Base-by-base conservation (phyloP, 2,888 invertebrate species). In the Leptopilina myrica region DNA sequence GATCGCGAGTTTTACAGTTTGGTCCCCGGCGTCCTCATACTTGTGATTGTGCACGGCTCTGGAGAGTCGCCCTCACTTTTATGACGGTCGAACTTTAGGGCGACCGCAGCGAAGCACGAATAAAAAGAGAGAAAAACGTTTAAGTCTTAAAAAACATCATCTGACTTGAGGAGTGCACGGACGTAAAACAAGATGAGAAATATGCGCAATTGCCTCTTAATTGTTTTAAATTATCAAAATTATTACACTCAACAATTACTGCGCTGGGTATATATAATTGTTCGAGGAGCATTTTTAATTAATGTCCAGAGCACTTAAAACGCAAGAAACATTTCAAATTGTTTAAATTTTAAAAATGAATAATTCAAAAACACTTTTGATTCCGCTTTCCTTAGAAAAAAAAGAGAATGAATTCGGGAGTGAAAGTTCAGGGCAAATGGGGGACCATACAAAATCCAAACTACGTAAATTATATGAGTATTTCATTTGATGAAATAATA, bases 401-500 rank as follows among this genome's bases (percentile, higher is more conserved):
- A 20, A 20, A 20, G n/a, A 20, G 20, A 20, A 20, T 33, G 33
- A 49, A 49, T 11, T 2, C 12, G 2, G 4, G 49, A 49, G 15
- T 62, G 62, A 62, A 62, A 20, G 62, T 15, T 15, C 15, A 6
- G 43, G 3, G 3, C 7, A 49, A 49, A 49, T 33, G 9, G 14
- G 86, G 85, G 91, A 89, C 90, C 9, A 46, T 46, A 46, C 46
- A 49, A 49, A 11, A 49, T 12, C 11, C 9, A 49, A 49, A 11
- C 49, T 49, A 49, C 49, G 49, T 49, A 49, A 49, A 49, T 8
- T 49, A 49, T 89, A 90, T 86, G 89, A 87, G 88, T 89, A 89
- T 90, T 90, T 89, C 88, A 89, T 90, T 90, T 90, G 91, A 90
- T 89, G 90, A 87, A 90, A 90, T 90, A 90, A 90, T 88, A 89